These are phyloP conservation scores for Erebia ligea DNA, from an alignment of 2,888 invertebrate species.

Conservation along the genomic window DNA sequence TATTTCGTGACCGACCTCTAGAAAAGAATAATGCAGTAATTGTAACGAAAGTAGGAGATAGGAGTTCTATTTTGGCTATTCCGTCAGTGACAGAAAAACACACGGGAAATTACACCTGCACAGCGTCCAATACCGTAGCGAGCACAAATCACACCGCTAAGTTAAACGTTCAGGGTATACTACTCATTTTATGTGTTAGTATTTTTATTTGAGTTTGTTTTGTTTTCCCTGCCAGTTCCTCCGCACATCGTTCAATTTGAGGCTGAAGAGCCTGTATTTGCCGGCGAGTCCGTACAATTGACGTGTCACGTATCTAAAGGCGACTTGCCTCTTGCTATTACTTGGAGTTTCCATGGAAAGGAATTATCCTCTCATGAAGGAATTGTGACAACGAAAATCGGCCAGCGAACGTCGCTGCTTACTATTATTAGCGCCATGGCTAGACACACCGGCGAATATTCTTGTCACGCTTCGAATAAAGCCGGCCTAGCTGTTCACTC, in stretches of 20 bases:
- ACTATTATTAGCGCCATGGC: conserved; percentile 85
- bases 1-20: conserved; percentile 84
- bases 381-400: conserved; percentile 83
- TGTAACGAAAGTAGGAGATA: conserved; percentile 83
- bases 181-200: conserved; percentile 53
- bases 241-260: conserved; percentile 86
- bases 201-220: conserved; percentile 51
- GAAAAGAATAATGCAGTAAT: conserved; percentile 69
- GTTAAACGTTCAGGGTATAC: conserved; percentile 87
- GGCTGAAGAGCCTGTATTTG: conserved; percentile 85
- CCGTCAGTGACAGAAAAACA: conserved; percentile 86
- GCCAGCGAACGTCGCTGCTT: conserved; percentile 85
- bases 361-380: conserved; percentile 80
- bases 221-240: conserved; percentile 54
- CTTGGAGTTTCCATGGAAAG: conserved; percentile 89
- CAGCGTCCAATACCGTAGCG: conserved; percentile 87
- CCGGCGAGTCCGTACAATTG: conserved; percentile 85
- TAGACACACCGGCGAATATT: conserved; percentile 88
- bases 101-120: conserved; percentile 90
- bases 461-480: conserved; percentile 86
- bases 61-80: conserved; percentile 85
- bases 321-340: conserved; percentile 87
- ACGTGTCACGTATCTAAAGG: conserved; percentile 86
- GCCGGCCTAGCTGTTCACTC: conserved; percentile 86
- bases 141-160: conserved; percentile 84